A percentile compares a stretch with the other conserved stretches of the same genome.
Conservation (phyloP, 2,797 vertebrate genomes). For the Hemitrygon akajei region DNA sequence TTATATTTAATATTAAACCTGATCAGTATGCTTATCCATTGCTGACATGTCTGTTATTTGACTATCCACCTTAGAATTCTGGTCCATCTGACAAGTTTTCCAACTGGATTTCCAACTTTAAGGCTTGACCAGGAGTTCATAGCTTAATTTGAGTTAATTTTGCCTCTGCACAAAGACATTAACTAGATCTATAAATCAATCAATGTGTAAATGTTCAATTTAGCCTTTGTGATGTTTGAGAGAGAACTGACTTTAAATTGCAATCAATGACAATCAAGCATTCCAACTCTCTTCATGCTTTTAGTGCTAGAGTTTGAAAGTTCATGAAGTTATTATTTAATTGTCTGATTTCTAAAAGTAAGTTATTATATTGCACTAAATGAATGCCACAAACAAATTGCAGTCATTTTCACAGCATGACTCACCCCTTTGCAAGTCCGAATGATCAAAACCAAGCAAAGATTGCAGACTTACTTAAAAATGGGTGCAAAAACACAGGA, state of each 20-base stretch:
- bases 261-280: not conserved
- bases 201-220: not conserved
- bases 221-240: not conserved
- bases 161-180: constrained; percentile 21
- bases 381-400: not conserved
- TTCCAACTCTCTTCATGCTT: not conserved
- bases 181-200: not conserved
- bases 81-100: not conserved
- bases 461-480: not conserved
- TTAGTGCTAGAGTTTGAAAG: not conserved
- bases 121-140: not conserved
- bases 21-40: not conserved
- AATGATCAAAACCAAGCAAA: not conserved
- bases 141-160: not conserved
- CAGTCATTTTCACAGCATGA: not conserved
- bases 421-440: not conserved
- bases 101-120: not conserved
- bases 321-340: not conserved
- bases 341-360: not conserved
- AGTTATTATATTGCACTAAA: not conserved
- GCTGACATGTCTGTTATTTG: not conserved
- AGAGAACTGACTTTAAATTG: not conserved
- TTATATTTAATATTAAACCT: not conserved
- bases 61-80: not conserved
- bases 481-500: not conserved